Base-by-base conservation (phyloP, 2,113 vertebrate genomes). In the Conger conger region DNA sequence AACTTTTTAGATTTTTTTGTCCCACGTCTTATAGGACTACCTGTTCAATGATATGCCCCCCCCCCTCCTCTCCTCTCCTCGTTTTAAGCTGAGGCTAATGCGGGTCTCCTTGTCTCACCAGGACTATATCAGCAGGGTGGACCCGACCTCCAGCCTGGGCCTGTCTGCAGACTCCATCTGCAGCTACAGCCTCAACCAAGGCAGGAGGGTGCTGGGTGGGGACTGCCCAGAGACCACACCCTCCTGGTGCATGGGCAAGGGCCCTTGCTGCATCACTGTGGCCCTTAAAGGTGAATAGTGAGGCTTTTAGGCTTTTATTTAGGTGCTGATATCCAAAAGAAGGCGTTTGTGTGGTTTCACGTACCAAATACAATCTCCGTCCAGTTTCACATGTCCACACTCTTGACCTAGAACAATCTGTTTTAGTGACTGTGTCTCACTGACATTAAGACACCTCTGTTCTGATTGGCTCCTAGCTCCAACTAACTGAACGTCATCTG, bases 91-190 rank as follows among this genome's bases (percentile, higher is more conserved):
- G 3, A 27, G 57, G 57, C 23, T 23, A 3, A 23, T 27, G 3
- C 27, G 23, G 40, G 13, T 38, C 17, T 81, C 80, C 81, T 0
- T 83, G 84, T 77, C 84, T 9, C 42, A 0, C 7, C 0, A 99
- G 98, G 97, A 99, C 84, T 98, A 99, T 79, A 93, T 99, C 79
- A 95, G 90, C 83, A 96, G 96, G 88, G 96, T 99, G 94, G 97
- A 99, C 89, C 98, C 98, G 0, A 96, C 96, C 0, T 94, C 96
- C 36, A 97, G 97, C 0, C 90, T 99, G 89, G 97, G 98, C 2
- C 94, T 99, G 83, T 97, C 96, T 86, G 94, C 92, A 0, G 97
- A 99, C 88, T 99, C 97, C 0, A 94, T 99, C 88, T 95, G 96
- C 0, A 94, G 95, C 90, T 99, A 98, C 82, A 97, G 96, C 89